Evolutionary conservation across 2,797 vertebrate species (phyloP), one percentile per base, ranked within the genome.

Genomic region (Muscicapa striata): DNA sequence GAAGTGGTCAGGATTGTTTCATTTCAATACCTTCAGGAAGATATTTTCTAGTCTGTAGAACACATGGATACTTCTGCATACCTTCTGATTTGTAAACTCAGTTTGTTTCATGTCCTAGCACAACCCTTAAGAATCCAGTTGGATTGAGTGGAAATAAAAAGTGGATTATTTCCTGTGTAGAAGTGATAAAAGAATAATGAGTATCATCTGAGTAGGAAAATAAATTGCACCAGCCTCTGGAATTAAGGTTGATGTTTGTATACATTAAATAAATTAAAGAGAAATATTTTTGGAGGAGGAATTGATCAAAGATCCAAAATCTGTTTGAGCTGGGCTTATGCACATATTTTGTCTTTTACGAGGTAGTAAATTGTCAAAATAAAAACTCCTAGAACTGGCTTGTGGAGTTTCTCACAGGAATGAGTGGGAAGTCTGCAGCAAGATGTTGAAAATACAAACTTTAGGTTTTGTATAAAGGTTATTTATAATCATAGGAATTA

Each of bases 11-110:
- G 30, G 22, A 29, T 41, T 34, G 12, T n/a, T 78, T 67, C 4
- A 34, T 41, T 70, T 29, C 15, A 17, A 0, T 30, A 15, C 17
- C 16, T 73, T 45, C 32, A 66, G 22, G 19, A n/a, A 29, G 61
- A 24, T 20, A 70, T 48, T 58, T 80, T 36, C 29, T 6, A 32
- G 29, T 72, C 48, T 59, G 12, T 63, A 46, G 45, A 81, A 43
- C 29, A 38, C n/a, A 7, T 0, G 2, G 13, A 1, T n/a, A 16
- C 26, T 24, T 46, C 49, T 74, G 14, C 0, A 0, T 2, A 2
- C 0, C 1, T 48, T 48, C 22, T 40, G 30, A 48, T 82, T 54
- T 74, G 18, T 45, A 55, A 59, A 38, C 13, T 87, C 24, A 13
- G 27, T 74, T 66, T 36, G 21, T 49, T 26, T 49, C 4, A 2